Evolutionary conservation across 2,113 vertebrate genomes (phyloP).

Genomic region (Charina bottae): DNA sequence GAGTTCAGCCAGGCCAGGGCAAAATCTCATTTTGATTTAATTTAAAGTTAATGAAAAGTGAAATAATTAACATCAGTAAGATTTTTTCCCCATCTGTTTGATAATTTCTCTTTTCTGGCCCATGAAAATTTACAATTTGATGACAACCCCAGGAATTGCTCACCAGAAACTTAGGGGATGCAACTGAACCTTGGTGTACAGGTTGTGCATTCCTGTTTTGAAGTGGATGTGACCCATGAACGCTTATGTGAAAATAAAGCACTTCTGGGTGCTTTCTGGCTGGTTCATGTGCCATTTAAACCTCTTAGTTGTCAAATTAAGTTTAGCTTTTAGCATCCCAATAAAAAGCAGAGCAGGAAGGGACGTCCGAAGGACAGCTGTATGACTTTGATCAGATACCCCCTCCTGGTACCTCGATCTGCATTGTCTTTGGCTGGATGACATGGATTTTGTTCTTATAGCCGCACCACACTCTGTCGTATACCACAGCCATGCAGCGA

Average conservation of each 20-base stretch:
- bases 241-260: neutral
- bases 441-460: conserved; percentile 99
- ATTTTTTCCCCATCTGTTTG: neutral
- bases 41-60: neutral
- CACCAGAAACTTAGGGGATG: neutral
- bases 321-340: neutral
- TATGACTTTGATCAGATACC: rapidly evolving
- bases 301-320: neutral
- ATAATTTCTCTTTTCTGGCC: neutral
- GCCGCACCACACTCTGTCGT: conserved; percentile 97
- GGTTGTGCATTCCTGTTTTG: neutral
- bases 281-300: neutral
- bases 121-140: neutral
- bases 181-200: neutral
- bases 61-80: neutral
- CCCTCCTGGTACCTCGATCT: conserved; percentile 85
- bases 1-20: neutral
- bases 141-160: neutral
- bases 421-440: conserved; percentile 98
- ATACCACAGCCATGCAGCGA: conserved; percentile 97
- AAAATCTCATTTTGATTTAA: neutral
- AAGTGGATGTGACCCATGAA: neutral
- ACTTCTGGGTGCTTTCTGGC: neutral
- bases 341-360: neutral
- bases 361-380: neutral